Evolutionary conservation across 2,113 vertebrate species (phyloP).

Genomic region (Triplophysa rosa): DNA sequence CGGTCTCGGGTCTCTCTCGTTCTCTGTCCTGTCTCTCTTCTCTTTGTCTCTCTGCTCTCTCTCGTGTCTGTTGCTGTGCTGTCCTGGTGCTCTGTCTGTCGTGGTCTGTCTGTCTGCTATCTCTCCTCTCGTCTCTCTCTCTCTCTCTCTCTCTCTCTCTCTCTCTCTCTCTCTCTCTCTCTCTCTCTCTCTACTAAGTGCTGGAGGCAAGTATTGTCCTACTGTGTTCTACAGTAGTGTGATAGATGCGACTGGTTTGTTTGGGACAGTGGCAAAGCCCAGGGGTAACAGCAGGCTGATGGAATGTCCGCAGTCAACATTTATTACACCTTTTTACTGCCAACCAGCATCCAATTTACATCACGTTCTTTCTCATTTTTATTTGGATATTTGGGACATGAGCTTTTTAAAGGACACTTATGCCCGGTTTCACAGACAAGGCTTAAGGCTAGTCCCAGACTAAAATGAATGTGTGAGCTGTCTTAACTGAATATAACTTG

Average conservation of each 20-base stretch:
- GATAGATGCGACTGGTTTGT: neutral
- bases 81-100: no score
- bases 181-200: neutral
- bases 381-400: no score
- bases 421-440: no score
- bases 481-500: no score
- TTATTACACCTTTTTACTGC: conserved; percentile 25
- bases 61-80: no score
- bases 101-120: no score
- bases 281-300: conserved; percentile 17
- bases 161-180: conserved; percentile 4
- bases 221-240: conserved; percentile 2
- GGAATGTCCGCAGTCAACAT: neutral
- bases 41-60: no score
- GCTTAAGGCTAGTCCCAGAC: no score
- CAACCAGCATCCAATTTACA: neutral
- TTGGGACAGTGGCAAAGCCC: neutral
- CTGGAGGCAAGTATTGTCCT: conserved; percentile 23
- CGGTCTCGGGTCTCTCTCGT: no score
- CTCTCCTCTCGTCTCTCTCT: no score
- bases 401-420: neutral
- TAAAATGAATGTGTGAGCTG: no score
- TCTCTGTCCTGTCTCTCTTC: no score
- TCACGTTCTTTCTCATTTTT: neutral
- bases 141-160: conserved; percentile 8